These are phyloP conservation scores for Callyntrura sp. DNA, from an alignment of 2,888 invertebrate genomes.

Conservation along the genomic window DNA sequence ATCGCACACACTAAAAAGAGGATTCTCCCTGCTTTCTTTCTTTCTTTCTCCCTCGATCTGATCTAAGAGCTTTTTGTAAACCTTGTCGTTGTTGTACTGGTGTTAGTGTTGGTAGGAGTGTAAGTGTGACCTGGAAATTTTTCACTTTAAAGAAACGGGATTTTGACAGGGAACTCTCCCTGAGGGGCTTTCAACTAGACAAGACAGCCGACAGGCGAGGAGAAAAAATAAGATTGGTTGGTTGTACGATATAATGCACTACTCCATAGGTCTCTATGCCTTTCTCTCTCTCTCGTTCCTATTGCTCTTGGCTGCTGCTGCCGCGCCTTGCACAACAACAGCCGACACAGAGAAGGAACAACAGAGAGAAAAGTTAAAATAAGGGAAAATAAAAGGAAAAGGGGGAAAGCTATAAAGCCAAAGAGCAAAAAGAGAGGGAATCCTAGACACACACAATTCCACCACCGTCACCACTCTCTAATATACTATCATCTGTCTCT, in stretches of 20 bases:
- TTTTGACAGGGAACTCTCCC: constrained; percentile 76
- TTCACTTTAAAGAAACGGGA: constrained; percentile 77
- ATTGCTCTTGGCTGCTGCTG: too few species aligned
- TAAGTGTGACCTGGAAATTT: constrained; percentile 75
- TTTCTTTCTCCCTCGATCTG: neutral
- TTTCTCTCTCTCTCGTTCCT: too few species aligned
- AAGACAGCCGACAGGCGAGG: constrained; percentile 75
- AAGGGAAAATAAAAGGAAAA: constrained; percentile 39
- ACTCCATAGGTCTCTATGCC: too few species aligned
- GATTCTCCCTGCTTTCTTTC: constrained; percentile 14
- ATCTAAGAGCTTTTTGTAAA: constrained; percentile 31
- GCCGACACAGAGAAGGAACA: constrained; percentile 13
- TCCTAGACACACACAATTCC: too few species aligned
- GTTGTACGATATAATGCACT: constrained; percentile 48
- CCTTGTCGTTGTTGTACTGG: too few species aligned
- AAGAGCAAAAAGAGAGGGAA: constrained; percentile 62
- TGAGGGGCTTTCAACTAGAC: constrained; percentile 75
- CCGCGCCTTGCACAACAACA: too few species aligned
- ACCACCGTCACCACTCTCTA: too few species aligned
- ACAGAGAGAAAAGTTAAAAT: constrained; percentile 11
- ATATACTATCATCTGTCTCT: constrained; percentile 74
- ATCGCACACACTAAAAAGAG: neutral
- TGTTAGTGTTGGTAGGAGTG: too few species aligned
- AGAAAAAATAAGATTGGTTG: constrained; percentile 52
- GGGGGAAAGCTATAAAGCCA: constrained; percentile 68